Evolutionary conservation across 2,113 vertebrate genomes (phyloP).

Genomic region (Pangasianodon hypophthalmus): DNA sequence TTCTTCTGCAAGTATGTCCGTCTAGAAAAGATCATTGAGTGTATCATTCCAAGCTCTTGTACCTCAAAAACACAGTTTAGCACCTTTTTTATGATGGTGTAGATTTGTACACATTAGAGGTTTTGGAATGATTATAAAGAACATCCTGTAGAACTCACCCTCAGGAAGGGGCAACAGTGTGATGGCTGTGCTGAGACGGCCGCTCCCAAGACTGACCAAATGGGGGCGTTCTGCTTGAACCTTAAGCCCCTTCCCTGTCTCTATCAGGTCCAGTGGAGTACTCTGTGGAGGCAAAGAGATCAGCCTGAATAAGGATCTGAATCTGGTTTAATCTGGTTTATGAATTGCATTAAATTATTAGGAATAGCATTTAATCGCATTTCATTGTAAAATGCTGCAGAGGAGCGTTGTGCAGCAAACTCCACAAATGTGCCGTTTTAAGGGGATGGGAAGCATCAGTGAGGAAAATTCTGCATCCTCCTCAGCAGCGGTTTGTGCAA

Average conservation of each 20-base stretch:
- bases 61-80: not conserved
- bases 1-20: not conserved
- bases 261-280: slow-evolving; percentile 85
- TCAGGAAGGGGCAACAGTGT: slow-evolving; percentile 90
- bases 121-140: not conserved
- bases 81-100: not conserved
- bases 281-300: slow-evolving; percentile 71
- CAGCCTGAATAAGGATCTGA: not conserved
- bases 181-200: slow-evolving; percentile 89
- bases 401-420: not conserved
- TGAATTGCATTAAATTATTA: not conserved
- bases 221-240: slow-evolving; percentile 91
- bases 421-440: not conserved
- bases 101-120: not conserved
- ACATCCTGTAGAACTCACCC: slow-evolving; percentile 72
- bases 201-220: slow-evolving; percentile 92
- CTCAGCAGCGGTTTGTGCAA: not conserved
- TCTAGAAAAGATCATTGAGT: not conserved
- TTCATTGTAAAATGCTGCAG: not conserved
- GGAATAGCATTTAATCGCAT: not conserved
- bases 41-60: not conserved
- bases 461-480: not conserved
- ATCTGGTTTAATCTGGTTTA: not conserved
- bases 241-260: slow-evolving; percentile 87
- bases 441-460: not conserved